Percentiles rank a stretch among this genome's conserved stretches.
Evolutionary conservation across 2,113 vertebrate genomes (phyloP).

Genomic region (Oreochromis niloticus): DNA sequence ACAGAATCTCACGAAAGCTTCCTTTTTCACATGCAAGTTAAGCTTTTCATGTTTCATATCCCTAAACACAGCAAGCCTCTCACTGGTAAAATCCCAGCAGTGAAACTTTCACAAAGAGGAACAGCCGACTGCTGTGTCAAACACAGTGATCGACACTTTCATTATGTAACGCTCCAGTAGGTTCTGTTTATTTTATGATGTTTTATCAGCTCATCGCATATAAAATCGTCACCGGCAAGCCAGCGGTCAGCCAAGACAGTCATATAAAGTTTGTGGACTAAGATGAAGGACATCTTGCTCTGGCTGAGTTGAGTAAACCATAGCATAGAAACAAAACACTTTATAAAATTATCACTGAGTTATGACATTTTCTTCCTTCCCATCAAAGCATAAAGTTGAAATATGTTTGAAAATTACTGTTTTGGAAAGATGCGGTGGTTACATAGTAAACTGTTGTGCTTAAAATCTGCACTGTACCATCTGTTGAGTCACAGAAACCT

Average conservation of each 20-base stretch:
- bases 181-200: background rate
- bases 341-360: background rate
- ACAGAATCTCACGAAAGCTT: background rate
- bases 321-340: background rate
- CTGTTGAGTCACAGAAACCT: constrained; percentile 50
- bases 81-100: background rate
- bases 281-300: background rate
- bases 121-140: background rate
- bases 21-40: background rate
- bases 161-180: background rate
- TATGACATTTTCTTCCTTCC: background rate
- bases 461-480: constrained; percentile 7
- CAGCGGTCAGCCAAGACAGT: background rate
- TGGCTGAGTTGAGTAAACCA: background rate
- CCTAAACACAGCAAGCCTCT: background rate
- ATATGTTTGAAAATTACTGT: background rate
- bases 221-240: background rate
- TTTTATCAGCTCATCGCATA: background rate
- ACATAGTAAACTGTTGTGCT: constrained; percentile 4
- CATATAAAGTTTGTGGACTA: background rate
- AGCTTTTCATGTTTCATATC: background rate
- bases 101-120: background rate
- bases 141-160: background rate
- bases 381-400: background rate
- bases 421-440: constrained; percentile 14